phyloP scores from a whole-genome alignment of 2,113 vertebrate species.

The Chinchilla lanigera region DNA sequence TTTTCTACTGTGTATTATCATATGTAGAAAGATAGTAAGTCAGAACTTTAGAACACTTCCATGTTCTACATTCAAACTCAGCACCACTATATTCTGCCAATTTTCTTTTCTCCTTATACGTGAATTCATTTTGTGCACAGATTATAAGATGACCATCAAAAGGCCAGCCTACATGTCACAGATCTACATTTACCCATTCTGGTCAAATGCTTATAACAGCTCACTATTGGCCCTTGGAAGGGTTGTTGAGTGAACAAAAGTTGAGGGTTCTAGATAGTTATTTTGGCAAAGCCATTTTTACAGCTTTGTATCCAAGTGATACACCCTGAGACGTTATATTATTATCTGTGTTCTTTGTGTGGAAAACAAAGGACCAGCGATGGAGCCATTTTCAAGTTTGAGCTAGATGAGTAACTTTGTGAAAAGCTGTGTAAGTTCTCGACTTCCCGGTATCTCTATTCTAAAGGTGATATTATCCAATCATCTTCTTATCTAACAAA shows the following conservation, averaged over 20 bases:
- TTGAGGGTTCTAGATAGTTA: neutral
- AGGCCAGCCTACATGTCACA: neutral
- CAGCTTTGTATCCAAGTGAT: no score
- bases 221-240: neutral
- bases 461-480: neutral
- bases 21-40: neutral
- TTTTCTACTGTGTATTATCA: neutral
- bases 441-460: neutral
- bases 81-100: neutral
- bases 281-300: neutral
- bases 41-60: neutral
- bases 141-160: neutral
- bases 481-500: no score
- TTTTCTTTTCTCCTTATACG: neutral
- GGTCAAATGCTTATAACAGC: no score
- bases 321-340: accelerated
- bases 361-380: no score
- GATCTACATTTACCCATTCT: neutral
- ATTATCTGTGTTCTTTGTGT: accelerated
- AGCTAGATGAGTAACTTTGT: neutral
- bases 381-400: neutral
- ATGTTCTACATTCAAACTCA: neutral
- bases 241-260: neutral
- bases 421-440: neutral
- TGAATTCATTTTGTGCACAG: no score